phyloP scores from a whole-genome alignment of 2,113 vertebrate genomes.

The Saguinus midas region DNA sequence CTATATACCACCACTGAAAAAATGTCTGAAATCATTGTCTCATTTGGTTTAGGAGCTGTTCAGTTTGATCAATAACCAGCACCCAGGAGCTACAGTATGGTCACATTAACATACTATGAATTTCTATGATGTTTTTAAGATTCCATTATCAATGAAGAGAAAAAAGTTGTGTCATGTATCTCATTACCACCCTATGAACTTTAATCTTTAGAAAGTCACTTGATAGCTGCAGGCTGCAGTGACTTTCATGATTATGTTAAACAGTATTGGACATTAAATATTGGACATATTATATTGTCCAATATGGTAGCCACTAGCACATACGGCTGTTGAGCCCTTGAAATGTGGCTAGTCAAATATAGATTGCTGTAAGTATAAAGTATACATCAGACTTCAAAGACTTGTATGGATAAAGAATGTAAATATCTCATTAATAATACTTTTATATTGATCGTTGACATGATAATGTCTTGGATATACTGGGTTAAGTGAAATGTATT shows the following conservation, averaged over 20 bases:
- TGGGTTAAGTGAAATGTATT: not conserved
- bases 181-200: not conserved
- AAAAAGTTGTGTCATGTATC: not conserved
- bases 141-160: not conserved
- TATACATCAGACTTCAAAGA: not conserved
- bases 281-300: not conserved
- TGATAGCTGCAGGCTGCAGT: not conserved
- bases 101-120: not conserved
- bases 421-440: not conserved
- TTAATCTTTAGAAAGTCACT: constrained; percentile 20
- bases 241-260: not conserved
- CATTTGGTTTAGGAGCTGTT: not conserved
- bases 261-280: no score
- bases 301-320: not conserved
- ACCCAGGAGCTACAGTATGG: not conserved
- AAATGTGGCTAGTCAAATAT: not conserved
- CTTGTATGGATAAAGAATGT: not conserved
- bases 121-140: not conserved
- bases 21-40: not conserved
- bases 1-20: not conserved
- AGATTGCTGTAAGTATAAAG: not conserved
- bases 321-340: not conserved
- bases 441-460: not conserved
- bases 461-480: not conserved
- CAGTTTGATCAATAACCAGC: not conserved